Percentiles rank a stretch among this genome's conserved stretches.
These are phyloP conservation scores for Rhombomys opimus DNA, from an alignment of 2,113 vertebrate species.

Conservation along the genomic window DNA sequence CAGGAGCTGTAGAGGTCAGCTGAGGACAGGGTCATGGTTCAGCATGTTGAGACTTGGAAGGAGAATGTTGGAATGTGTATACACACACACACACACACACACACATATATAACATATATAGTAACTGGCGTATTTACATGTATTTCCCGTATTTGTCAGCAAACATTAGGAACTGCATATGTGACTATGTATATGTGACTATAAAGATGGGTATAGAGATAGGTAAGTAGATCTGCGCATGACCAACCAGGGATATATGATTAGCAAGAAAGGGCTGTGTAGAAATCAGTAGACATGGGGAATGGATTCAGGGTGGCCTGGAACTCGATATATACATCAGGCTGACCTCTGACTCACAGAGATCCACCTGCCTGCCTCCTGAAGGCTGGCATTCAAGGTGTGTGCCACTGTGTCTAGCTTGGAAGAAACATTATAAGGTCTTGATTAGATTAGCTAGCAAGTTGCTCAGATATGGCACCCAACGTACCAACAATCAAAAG, in stretches of 20 bases:
- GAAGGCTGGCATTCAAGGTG: background rate
- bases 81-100: background rate
- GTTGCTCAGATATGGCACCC: background rate
- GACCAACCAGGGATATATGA: background rate
- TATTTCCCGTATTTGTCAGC: background rate
- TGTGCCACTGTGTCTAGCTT: background rate
- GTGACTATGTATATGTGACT: background rate
- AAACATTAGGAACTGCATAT: background rate
- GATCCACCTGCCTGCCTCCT: background rate
- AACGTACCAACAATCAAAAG: background rate
- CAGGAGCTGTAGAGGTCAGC: background rate
- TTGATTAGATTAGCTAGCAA: background rate
- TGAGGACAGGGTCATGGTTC: background rate
- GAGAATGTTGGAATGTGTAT: background rate
- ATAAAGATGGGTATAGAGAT: background rate
- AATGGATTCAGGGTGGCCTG: background rate
- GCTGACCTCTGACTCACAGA: background rate
- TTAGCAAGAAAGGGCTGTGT: accelerated
- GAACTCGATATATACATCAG: background rate
- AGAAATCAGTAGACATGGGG: background rate
- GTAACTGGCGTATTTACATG: background rate
- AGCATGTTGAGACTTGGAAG: background rate
- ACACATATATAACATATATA: background rate
- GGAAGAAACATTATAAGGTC: background rate
- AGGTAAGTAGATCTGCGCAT: background rate